These are phyloP conservation scores for Pentamera pediparva DNA, from an alignment of 53 echinoderm and acorn worm species.

Conservation along the genomic window DNA sequence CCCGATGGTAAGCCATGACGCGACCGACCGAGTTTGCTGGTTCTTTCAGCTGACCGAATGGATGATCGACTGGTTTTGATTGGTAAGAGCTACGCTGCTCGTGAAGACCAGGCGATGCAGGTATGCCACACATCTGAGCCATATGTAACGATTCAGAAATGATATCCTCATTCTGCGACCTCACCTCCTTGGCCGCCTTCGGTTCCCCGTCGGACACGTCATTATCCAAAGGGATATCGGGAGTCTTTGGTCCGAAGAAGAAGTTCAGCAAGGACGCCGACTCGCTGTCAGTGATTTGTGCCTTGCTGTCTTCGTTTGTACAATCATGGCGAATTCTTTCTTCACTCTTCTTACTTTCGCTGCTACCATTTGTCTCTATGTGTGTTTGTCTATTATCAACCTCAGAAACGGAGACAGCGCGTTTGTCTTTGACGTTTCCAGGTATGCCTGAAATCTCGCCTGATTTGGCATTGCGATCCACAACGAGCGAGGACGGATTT, in stretches of 20 bases:
- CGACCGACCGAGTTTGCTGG: neutral
- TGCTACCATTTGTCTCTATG: too few species aligned
- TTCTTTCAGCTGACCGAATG: neutral
- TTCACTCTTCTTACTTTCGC: too few species aligned
- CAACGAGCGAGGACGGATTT: too few species aligned
- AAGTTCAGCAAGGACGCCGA: neutral
- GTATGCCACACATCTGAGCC: neutral
- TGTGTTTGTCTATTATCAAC: too few species aligned
- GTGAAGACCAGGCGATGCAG: neutral
- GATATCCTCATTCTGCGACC: neutral
- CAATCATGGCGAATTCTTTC: too few species aligned
- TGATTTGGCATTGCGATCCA: too few species aligned
- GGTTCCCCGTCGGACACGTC: neutral
- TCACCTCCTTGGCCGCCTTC: neutral
- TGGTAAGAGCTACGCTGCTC: neutral
- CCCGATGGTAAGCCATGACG: neutral
- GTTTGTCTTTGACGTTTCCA: too few species aligned
- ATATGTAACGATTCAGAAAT: slow-evolving; percentile 5
- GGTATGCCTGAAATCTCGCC: too few species aligned
- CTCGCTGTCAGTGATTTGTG: neutral
- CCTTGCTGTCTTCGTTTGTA: too few species aligned
- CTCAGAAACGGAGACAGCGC: too few species aligned
- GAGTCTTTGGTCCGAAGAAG: slow-evolving; percentile 7
- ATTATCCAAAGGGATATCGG: neutral
- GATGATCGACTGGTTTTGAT: neutral